phyloP scores from a whole-genome alignment of 1,140 invertebrate species.

The Sitophilus oryzae region DNA sequence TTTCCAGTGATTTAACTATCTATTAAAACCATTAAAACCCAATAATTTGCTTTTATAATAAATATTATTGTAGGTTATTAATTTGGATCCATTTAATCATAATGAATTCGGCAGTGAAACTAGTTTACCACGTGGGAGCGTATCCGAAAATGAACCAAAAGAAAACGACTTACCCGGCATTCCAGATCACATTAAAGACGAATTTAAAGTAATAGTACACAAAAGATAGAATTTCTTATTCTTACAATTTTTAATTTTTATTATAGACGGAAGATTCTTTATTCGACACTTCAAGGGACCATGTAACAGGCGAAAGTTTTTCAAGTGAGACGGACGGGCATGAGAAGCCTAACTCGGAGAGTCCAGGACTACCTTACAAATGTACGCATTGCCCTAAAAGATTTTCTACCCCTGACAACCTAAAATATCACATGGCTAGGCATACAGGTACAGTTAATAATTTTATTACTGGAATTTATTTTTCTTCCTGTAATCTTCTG shows the following conservation, averaged over 20 bases:
- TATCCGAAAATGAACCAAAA: slow-evolving; percentile 19
- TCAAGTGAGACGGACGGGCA: slow-evolving; percentile 15
- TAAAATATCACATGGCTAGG: slow-evolving; percentile 33
- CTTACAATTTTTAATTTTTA: neutral
- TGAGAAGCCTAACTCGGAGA: neutral
- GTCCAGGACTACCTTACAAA: slow-evolving; percentile 32
- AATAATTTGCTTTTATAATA: too few relatives aligned
- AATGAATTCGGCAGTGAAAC: slow-evolving; percentile 25
- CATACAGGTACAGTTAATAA: slow-evolving; percentile 22
- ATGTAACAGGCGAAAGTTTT: slow-evolving; percentile 49
- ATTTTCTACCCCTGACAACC: slow-evolving; percentile 44
- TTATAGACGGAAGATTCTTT: slow-evolving; percentile 6
- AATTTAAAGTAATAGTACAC: slow-evolving; percentile 12
- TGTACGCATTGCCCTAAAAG: slow-evolving; percentile 50
- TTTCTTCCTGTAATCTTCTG: neutral
- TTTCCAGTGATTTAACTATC: too few relatives aligned
- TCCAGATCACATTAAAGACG: slow-evolving; percentile 27
- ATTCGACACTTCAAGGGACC: slow-evolving; percentile 24
- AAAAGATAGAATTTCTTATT: neutral
- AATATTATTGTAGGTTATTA: slow-evolving; percentile 48
- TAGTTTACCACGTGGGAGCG: slow-evolving; percentile 18
- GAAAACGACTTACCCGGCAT: slow-evolving; percentile 6
- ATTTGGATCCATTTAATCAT: slow-evolving; percentile 51
- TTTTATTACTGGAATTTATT: neutral
- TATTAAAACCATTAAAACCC: too few relatives aligned